Conservation (phyloP, 64 coral and sea anemone genomes). For the Trachythela sp. region DNA sequence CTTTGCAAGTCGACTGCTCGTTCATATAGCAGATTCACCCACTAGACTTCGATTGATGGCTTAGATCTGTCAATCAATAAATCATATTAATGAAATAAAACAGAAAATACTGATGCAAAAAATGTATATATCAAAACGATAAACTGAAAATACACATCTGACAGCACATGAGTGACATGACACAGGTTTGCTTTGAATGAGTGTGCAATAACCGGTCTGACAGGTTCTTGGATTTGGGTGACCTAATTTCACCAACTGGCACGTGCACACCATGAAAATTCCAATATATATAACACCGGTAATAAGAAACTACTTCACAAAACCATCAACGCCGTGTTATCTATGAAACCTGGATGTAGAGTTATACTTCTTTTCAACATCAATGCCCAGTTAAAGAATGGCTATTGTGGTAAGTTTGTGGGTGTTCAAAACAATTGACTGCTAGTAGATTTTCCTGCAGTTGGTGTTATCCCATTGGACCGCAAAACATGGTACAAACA, state of each 20-base stretch:
- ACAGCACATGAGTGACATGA: too few relatives aligned
- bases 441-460: neutral
- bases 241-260: too few relatives aligned
- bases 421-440: neutral
- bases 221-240: too few relatives aligned
- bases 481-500: too few relatives aligned
- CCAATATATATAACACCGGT: neutral
- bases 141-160: neutral
- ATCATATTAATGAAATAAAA: too few relatives aligned
- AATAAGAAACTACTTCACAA: neutral
- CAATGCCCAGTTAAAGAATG: neutral
- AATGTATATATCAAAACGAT: too few relatives aligned
- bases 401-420: neutral
- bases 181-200: neutral
- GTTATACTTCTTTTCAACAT: neutral
- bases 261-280: too few relatives aligned
- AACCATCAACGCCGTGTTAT: neutral
- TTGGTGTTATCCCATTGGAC: neutral
- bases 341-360: neutral
- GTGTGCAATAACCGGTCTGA: neutral
- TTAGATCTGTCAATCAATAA: too few relatives aligned
- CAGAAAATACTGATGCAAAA: too few relatives aligned
- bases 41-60: too few relatives aligned
- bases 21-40: too few relatives aligned
- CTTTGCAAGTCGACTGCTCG: too few relatives aligned